Evolutionary conservation across 1,140 invertebrate genomes (phyloP), one percentile per base, ranked within the genome.

Genomic region (Drosophila pseudoobscura): DNA sequence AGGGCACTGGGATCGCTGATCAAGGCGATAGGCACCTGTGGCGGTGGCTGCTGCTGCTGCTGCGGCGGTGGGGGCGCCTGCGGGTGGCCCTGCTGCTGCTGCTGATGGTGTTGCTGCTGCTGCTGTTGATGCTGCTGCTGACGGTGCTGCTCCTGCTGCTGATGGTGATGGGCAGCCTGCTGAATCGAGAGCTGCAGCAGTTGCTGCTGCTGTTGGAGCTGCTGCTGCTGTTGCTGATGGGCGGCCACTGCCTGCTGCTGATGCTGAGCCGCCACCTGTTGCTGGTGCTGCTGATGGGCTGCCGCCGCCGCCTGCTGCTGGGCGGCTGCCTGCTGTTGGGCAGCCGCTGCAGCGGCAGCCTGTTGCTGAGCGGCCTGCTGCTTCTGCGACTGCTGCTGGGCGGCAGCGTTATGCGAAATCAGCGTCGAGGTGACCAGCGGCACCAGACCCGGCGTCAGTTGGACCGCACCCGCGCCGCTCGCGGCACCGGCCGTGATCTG

Each of bases 371-470:
- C 54, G 45, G 74, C 80, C 17, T 84, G 79, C 31, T 90, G 80
- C 53, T 83, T 79, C 45, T 90, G 90, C 50, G 87, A 78, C 47
- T 91, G 90, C 51, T 91, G 90, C 17, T 75, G 69, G 8, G 71
- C 74, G 43, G 80, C 75, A 22, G 73, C 74, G 46, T 90, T 85
- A 49, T 92, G 91, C 52, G 91, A 88, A 59, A 90, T 89, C 62
- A 91, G 84, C 26, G 91, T 75, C 15, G 91, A 90, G 51, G 91
- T 88, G 53, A 88, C 90, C 56, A 91, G 55, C n/a, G 90, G 90
- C 53, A 90, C 85, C 31, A 91, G 63, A 22, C 88, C 88, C 11
- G 90, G 84, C 13, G 90, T 75, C 51, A 91, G 47, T 70, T 90
- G 89, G n/a, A 89, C 84, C 46, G 90, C 82, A 63, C 78, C 82